Conservation (phyloP, 2,797 vertebrate species). For the Taenioides sp. region DNA sequence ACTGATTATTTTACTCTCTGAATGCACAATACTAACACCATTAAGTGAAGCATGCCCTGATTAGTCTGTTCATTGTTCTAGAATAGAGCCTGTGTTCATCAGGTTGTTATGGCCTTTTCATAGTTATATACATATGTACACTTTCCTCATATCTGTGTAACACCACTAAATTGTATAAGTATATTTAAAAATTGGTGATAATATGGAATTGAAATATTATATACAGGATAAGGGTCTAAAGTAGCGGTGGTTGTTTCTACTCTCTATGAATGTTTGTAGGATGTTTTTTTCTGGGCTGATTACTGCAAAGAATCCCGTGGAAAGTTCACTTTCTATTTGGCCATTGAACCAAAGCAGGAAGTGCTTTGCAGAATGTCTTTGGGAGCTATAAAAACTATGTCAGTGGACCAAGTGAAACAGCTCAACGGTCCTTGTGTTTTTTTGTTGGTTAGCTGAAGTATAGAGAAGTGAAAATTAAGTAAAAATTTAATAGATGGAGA, state of each 20-base stretch:
- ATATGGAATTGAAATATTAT: background rate
- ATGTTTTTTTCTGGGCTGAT: conserved; percentile 6
- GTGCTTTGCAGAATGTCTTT: conserved; percentile 13
- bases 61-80: conserved; percentile 11
- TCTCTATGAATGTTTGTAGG: background rate
- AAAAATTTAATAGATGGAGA: background rate
- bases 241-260: background rate
- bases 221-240: background rate
- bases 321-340: conserved; percentile 7
- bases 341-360: conserved; percentile 18
- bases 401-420: conserved; percentile 12
- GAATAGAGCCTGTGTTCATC: conserved; percentile 5
- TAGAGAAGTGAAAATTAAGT: background rate
- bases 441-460: background rate
- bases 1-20: background rate
- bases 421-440: background rate
- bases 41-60: background rate
- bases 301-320: conserved; percentile 6
- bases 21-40: background rate
- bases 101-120: background rate
- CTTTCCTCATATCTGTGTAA: background rate
- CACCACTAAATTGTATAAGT: background rate
- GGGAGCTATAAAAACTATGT: conserved; percentile 4
- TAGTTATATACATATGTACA: conserved; percentile 4
- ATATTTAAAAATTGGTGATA: background rate